Base-by-base conservation (phyloP, 2,888 invertebrate genomes). In the Pristionchus fissidentatus region DNA sequence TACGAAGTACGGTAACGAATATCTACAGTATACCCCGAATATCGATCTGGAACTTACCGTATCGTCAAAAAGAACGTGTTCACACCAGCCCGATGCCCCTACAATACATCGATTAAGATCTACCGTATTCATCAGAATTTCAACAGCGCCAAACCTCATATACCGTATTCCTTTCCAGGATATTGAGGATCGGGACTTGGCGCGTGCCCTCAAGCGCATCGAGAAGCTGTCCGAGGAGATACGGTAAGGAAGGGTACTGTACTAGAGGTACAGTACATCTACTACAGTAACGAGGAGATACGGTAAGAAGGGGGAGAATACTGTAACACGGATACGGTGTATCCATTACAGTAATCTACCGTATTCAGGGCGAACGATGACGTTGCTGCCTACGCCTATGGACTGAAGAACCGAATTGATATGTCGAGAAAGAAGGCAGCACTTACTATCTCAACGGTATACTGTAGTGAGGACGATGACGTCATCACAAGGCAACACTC, bases 161-260 rank as follows among this genome's bases (percentile, higher is more conserved):
- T 22, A 19, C 22, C 41, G 3, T 13, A 22, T 29, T 10, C 5
- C 26, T 70, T n/a, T n/a, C n/a, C 43, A 70, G 70, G 70, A 70
- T 41, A 41, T n/a, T 38, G 70, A 70, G 26, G 70, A 70, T 70
- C 70, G 70, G n/a, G 70, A 70, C 38, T 26, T 70, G 70, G 70
- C 70, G 10, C 70, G 43, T 26, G 41, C 43, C 5, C n/a, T 70
- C 4, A 70, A 70, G 70, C 70, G 70, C n/a, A 70, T 70, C 70
- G n/a, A 70, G 43, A 70, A 70, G 41, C 41, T 70, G 2, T 22
- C 22, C 70, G 70, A 38, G 3, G 66, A 66, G 38, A 35, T 66
- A 38, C 35, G 66, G 66, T 66, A 29, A n/a, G n/a, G n/a, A n/a
- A n/a, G n/a, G n/a, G n/a, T n/a, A n/a, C n/a, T n/a, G n/a, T n/a